Conservation (phyloP, 37 sponge, comb jelly and placozoan species). For the Hormiphora californensis region DNA sequence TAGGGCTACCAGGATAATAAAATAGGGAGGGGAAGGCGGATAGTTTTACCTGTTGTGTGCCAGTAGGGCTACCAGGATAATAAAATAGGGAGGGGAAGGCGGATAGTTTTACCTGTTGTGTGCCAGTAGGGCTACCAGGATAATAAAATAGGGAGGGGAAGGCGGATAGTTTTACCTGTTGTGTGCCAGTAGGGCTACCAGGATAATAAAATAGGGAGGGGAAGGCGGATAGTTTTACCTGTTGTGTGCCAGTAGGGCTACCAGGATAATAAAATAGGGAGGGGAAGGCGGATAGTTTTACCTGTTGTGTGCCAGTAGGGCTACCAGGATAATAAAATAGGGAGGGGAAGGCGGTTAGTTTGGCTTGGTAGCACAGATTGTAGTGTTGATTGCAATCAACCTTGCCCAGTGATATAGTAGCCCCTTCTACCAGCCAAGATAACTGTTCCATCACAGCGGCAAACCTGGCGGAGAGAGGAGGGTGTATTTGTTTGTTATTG, state of each 20-base stretch:
- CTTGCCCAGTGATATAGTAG: background rate
- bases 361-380: constrained; percentile 32
- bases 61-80: no score
- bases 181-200: background rate
- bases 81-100: no score
- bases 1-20: no score
- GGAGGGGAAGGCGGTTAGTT: constrained; percentile 38
- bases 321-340: constrained; percentile 30
- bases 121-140: no score
- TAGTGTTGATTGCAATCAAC: constrained; percentile 44
- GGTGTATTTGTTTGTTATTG: background rate
- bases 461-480: background rate
- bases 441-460: constrained; percentile 33
- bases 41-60: no score
- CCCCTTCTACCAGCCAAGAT: background rate
- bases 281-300: constrained; percentile 5
- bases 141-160: no score
- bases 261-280: constrained; percentile 39
- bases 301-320: background rate
- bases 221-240: background rate
- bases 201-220: constrained; percentile 49
- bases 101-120: no score
- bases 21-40: no score
- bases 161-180: background rate
- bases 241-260: background rate